Base-by-base conservation (phyloP, 2,113 vertebrate species). In the Circaetus gallicus region DNA sequence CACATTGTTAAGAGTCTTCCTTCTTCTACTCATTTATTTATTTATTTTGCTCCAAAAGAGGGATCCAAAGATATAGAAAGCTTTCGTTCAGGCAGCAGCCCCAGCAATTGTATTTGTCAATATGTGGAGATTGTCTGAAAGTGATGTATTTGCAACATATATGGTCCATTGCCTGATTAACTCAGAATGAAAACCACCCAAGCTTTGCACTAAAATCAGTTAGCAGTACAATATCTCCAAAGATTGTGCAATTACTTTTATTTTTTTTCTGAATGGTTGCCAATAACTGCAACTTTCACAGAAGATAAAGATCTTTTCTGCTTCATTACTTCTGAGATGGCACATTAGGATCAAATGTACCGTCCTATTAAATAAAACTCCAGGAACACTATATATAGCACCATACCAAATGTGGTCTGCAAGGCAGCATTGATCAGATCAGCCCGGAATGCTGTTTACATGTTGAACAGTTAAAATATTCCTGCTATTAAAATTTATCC, bases 291-390 rank as follows among this genome's bases (percentile, higher is more conserved):
- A 96, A 97, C 95, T 97, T 98, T 98, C 97, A 97, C 89, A 97
- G 96, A 96, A 97, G 97, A 98, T 98, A 97, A 98, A 98, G 95
- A 98, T 97, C 97, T 97, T 96, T 97, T 97, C 95, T 97, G 97
- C 97, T 98, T 98, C 97, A 98, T 98, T 98, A 98, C 97, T 97
- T 97, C 94, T 97, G 97, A 97, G 96, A 98, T 97, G 97, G 96
- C 96, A 96, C 96, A 97, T 98, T 97, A 98, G 95, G 92, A 98
- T 97, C 97, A 97, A 97, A 98, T 98, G 96, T 96, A 97, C 91
- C 89, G 2, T 97, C 97, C 97, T 96, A 98, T 98, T 98, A 97
- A 97, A 97, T 97, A 97, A 97, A 97, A 97, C 96, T 96, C 95
- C 93, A 94, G 95, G 84, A 97, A 97, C 69, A 91, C 95, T 98